These are phyloP conservation scores for Eupithecia pulchellata DNA, from an alignment of 2,888 invertebrate genomes.

Conservation along the genomic window DNA sequence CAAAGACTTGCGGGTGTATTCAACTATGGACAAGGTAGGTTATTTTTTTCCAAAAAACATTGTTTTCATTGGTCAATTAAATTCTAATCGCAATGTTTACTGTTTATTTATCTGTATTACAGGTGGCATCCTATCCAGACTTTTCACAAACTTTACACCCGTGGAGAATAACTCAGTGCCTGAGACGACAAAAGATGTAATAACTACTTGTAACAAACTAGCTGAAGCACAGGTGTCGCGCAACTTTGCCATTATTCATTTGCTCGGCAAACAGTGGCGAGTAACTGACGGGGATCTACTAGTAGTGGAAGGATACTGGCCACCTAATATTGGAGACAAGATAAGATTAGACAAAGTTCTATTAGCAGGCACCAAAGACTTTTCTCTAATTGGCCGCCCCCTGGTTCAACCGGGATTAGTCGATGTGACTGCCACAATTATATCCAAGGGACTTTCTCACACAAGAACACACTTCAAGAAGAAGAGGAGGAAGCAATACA, in stretches of 20 bases:
- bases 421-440: slow-evolving; percentile 91
- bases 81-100: not conserved
- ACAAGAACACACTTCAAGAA: slow-evolving; percentile 91
- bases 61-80: not conserved
- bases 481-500: slow-evolving; percentile 91
- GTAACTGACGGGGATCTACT: slow-evolving; percentile 94
- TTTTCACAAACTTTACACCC: slow-evolving; percentile 62
- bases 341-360: slow-evolving; percentile 93
- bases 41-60: not conserved
- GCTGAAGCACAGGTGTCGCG: slow-evolving; percentile 86
- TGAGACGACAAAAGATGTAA: slow-evolving; percentile 79
- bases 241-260: slow-evolving; percentile 92
- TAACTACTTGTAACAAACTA: slow-evolving; percentile 87
- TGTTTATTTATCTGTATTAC: slow-evolving; percentile 42
- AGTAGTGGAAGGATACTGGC: slow-evolving; percentile 93
- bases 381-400: slow-evolving; percentile 92
- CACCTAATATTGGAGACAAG: slow-evolving; percentile 91
- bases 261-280: slow-evolving; percentile 94
- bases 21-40: slow-evolving; percentile 62
- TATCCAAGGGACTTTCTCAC: slow-evolving; percentile 93
- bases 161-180: slow-evolving; percentile 54
- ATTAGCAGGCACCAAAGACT: slow-evolving; percentile 91
- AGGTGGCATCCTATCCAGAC: slow-evolving; percentile 74
- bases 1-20: slow-evolving; percentile 65
- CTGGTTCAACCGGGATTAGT: slow-evolving; percentile 90